These are phyloP conservation scores for Passer domesticus DNA, from an alignment of 2,113 vertebrate genomes.

Conservation along the genomic window DNA sequence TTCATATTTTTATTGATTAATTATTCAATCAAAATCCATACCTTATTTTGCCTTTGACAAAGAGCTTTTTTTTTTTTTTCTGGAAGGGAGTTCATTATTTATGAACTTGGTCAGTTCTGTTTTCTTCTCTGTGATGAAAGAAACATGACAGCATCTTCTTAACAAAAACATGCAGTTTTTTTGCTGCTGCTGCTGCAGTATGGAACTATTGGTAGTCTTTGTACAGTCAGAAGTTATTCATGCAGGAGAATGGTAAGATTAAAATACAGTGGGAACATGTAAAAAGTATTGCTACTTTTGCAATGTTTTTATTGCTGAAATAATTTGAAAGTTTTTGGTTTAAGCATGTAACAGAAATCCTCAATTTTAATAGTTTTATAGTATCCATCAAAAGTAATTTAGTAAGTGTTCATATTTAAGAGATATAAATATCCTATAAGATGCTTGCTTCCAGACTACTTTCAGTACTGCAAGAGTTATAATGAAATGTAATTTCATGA, in stretches of 20 bases:
- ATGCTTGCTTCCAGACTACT: neutral
- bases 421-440: neutral
- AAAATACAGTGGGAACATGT: neutral
- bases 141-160: neutral
- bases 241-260: neutral
- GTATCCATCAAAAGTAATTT: neutral
- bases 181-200: neutral
- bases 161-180: neutral
- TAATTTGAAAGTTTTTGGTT: neutral
- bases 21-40: neutral
- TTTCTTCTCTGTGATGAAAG: neutral
- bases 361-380: neutral
- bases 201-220: neutral
- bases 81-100: neutral
- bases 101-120: neutral
- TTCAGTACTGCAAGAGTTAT: neutral
- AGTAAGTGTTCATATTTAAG: neutral
- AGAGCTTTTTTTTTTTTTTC: neutral
- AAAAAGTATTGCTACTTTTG: neutral
- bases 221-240: neutral
- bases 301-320: neutral
- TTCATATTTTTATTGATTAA: neutral
- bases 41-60: neutral
- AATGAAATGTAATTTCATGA: neutral
- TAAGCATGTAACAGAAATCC: neutral